Base-by-base conservation (phyloP, 2,113 vertebrate genomes). In the Pelvicachromis taeniatus region DNA sequence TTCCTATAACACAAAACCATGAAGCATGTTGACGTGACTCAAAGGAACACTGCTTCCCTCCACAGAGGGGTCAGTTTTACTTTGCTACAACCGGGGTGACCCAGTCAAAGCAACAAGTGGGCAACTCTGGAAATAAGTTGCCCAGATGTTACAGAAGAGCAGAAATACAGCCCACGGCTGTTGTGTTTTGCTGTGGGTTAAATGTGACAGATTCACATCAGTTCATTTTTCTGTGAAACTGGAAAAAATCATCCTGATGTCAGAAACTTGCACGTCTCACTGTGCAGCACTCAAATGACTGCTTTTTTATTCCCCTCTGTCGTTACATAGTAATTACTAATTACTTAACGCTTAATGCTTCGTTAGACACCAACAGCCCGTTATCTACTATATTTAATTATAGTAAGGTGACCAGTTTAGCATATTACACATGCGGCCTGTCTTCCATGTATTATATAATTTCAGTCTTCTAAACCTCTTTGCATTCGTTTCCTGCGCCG, bases 21-120 rank as follows among this genome's bases (percentile, higher is more conserved):
- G 55, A 58, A 29, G 13, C 23, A 29, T 16, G 26, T 29, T 14
- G 23, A 29, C 13, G 14, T 29, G 26, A 56, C 6, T 56, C 23
- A 29, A 56, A 16, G 23, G 55, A 56, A 14, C 55, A 1, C 29
- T 1, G 10, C 19, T 38, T 63, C 10, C n/a, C 59, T 38, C 59
- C 33, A 38, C 9, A 40, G 21, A 1, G 4, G 2, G 35, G 35
- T 42, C 61, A 68, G 61, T 40, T 40, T 65, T n/a, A 23, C 35
- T 8, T 12, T 23, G 63, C 63, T 68, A 0, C 23, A 42, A 12
- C 0, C 0, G 35, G 7, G 29, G 7, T 9, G 38, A 68, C 12
- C 35, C 0, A 12, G 13, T 16, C 16, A 40, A 70, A 45, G 14
- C 38, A 45, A 45, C 38, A 70, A 45, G 21, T 26, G 21, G 40